Evolutionary conservation across 2,888 invertebrate species (phyloP), one percentile per base, ranked within the genome.

Genomic region (Hyposoter didymator): DNA sequence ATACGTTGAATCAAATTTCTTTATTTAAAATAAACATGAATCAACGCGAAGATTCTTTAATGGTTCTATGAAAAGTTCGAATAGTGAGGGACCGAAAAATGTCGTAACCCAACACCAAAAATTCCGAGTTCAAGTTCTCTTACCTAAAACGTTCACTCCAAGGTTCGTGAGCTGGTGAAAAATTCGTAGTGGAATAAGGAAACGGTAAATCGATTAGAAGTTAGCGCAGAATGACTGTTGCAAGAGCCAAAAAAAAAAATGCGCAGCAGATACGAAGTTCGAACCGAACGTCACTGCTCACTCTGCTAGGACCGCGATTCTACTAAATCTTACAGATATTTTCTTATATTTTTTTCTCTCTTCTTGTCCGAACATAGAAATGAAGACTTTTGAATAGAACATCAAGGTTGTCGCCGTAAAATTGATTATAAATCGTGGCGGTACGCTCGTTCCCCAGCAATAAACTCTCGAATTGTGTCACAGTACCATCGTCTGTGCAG

Each of bases 111-210:
- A 39, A 39, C 8, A 4, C 10, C 39, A 10, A 10, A 39, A 39
- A 39, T 39, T 39, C 10, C 7, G 39, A 39, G 0, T 39, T 39
- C 8, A 39, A 52, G 45, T 64, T 82, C 74, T 43, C 62, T 39
- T 75, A 80, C 66, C 73, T 22, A 47, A 5, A 22, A 64, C 62
- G 79, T 80, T 52, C 49, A 47, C 17, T 10, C 39, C 10, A 39
- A 39, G 39, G 4, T 39, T 72, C 64, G 52, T 72, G 64, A 19
- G 32, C 59, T 35, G 66, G 66, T 49, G 43, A 19, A 69, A 62
- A 79, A 28, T 47, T 70, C 70, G 70, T 47, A 49, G 75, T 12
- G 70, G 72, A 55, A 70, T 70, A 72, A 72, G 55, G 52, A 69
- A 22, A 17, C 52, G 76, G 10, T 67, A 7, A 28, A 84, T 70